Conservation (phyloP, 1,140 invertebrate genomes). For the Glossosoma conforme region DNA sequence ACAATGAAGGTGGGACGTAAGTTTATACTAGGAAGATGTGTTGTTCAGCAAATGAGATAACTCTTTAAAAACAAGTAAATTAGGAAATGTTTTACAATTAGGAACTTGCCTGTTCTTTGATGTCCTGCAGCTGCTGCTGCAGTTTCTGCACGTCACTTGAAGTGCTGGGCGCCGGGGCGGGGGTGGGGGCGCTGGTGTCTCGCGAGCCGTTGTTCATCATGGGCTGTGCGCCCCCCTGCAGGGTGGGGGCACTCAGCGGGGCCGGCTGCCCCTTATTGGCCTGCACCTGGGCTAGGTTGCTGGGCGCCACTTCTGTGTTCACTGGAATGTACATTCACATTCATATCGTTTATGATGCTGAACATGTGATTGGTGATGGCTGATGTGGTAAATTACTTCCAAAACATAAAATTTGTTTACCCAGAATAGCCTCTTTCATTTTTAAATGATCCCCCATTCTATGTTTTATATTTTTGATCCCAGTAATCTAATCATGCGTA, state of each 20-base stretch:
- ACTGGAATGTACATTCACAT: constrained; percentile 24
- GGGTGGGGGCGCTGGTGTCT: constrained; percentile 39
- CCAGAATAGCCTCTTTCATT: too few relatives aligned
- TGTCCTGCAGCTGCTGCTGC: constrained; percentile 94
- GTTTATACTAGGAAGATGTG: too few relatives aligned
- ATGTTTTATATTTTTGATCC: too few relatives aligned
- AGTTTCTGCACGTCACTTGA: constrained; percentile 81
- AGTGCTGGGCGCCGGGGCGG: constrained; percentile 29
- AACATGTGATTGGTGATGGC: too few relatives aligned
- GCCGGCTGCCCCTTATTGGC: constrained; percentile 45
- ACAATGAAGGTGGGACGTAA: too few relatives aligned
- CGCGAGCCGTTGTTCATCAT: constrained; percentile 82
- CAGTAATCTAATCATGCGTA: too few relatives aligned
- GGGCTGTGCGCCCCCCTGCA: constrained; percentile 34
- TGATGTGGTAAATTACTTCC: too few relatives aligned
- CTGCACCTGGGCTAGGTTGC: constrained; percentile 43
- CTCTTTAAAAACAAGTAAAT: too few relatives aligned
- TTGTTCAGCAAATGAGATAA: too few relatives aligned
- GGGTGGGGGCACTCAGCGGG: constrained; percentile 35
- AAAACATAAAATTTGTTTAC: background rate
- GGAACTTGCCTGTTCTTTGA: constrained; percentile 84
- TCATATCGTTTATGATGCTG: constrained; percentile 18
- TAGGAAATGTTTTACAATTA: too few relatives aligned
- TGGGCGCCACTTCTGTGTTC: constrained; percentile 37
- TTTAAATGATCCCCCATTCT: too few relatives aligned